Evolutionary conservation across 2,113 vertebrate species (phyloP).

Genomic region (Formicarius rufipectus): DNA sequence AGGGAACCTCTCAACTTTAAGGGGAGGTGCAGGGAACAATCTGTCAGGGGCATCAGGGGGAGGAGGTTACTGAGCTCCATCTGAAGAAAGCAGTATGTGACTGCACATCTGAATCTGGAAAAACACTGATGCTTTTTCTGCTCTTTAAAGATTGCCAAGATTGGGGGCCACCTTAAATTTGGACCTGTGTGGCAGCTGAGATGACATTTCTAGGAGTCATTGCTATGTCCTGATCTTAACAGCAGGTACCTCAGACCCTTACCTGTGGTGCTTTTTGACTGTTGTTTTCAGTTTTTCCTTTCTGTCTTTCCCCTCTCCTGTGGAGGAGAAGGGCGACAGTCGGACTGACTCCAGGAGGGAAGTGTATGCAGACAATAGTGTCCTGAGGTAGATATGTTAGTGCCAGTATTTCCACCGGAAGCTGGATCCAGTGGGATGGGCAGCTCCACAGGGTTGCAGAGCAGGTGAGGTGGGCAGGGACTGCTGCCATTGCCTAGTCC

Average conservation of each 20-base stretch:
- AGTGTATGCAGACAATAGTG: fast-evolving
- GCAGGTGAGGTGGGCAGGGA: not conserved
- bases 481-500: fast-evolving
- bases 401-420: not conserved
- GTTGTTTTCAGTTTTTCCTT: too few relatives aligned
- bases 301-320: too few relatives aligned
- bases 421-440: not conserved
- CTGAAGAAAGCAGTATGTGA: not conserved
- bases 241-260: not conserved
- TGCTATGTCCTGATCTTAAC: not conserved
- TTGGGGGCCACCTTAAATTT: not conserved
- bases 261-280: not conserved
- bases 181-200: not conserved
- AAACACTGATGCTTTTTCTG: not conserved
- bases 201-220: not conserved
- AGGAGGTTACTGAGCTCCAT: not conserved
- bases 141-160: not conserved
- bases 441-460: not conserved
- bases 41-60: not conserved
- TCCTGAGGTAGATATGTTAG: not conserved
- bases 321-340: not conserved
- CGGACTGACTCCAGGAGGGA: not conserved
- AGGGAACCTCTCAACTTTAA: not conserved
- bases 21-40: not conserved
- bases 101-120: not conserved